These are phyloP conservation scores for Meta bourneti DNA, from an alignment of 2,888 invertebrate genomes.

Conservation along the genomic window DNA sequence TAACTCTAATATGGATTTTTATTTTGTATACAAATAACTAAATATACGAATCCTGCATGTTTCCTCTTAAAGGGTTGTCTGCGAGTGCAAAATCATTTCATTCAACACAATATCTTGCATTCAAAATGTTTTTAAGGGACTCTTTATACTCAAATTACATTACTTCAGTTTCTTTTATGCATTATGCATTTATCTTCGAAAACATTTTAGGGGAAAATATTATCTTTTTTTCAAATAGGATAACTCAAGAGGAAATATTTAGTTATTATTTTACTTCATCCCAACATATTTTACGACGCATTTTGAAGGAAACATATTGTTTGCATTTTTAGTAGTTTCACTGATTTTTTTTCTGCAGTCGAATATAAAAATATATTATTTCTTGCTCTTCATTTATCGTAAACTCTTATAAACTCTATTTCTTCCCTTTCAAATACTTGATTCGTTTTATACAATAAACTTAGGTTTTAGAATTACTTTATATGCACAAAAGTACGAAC, in stretches of 20 bases:
- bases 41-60: no score
- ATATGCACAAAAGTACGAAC: no score
- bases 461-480: no score
- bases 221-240: not conserved
- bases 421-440: no score
- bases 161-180: conserved; percentile 1
- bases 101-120: not conserved
- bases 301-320: not conserved
- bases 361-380: not conserved
- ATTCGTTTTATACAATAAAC: no score
- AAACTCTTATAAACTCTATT: not conserved
- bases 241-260: not conserved
- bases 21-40: no score
- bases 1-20: no score
- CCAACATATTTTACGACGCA: not conserved
- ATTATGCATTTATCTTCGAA: not conserved
- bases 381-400: not conserved
- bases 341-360: not conserved
- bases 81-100: not conserved
- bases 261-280: not conserved
- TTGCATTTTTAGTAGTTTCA: not conserved
- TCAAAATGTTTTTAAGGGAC: not conserved
- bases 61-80: no score
- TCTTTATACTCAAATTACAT: not conserved
- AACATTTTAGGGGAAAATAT: not conserved